These are phyloP conservation scores for Stichopus chloronotus DNA, from an alignment of 35 echinoderm and acorn worm species.

Conservation along the genomic window DNA sequence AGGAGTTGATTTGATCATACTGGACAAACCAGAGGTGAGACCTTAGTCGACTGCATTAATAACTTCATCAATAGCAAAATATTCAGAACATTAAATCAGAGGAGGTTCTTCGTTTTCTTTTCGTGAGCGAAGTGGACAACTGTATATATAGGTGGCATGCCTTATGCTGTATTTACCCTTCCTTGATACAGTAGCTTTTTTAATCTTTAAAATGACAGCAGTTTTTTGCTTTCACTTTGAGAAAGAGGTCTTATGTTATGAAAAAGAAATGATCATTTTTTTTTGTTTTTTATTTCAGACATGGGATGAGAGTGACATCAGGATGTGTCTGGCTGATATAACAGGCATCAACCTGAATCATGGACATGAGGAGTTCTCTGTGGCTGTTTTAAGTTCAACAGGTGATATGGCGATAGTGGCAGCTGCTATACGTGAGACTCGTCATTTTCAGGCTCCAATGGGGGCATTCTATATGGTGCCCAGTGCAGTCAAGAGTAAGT, in stretches of 20 bases:
- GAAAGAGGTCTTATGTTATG: not conserved
- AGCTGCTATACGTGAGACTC: not conserved
- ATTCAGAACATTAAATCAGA: too few relatives aligned
- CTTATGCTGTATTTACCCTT: too few relatives aligned
- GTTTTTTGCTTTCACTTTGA: too few relatives aligned
- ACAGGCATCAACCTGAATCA: slow-evolving; percentile 15
- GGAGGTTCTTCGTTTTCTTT: too few relatives aligned
- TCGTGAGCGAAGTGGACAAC: too few relatives aligned
- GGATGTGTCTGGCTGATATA: not conserved
- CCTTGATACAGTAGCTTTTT: too few relatives aligned
- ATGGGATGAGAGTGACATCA: not conserved
- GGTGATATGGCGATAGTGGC: not conserved
- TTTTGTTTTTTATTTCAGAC: not conserved
- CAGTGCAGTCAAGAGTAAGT: not conserved
- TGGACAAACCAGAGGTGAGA: slow-evolving; percentile 21
- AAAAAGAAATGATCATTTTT: not conserved
- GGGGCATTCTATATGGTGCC: not conserved
- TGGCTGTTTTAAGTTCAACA: not conserved
- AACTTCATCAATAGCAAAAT: too few relatives aligned
- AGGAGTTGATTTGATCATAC: not conserved
- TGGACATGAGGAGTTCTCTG: slow-evolving; percentile 19
- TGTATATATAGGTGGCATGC: too few relatives aligned
- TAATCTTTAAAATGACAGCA: too few relatives aligned
- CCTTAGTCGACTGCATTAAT: not conserved
- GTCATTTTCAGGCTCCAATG: not conserved